phyloP scores from a whole-genome alignment of 2,797 vertebrate species.

The Leptatherina wallacei region DNA sequence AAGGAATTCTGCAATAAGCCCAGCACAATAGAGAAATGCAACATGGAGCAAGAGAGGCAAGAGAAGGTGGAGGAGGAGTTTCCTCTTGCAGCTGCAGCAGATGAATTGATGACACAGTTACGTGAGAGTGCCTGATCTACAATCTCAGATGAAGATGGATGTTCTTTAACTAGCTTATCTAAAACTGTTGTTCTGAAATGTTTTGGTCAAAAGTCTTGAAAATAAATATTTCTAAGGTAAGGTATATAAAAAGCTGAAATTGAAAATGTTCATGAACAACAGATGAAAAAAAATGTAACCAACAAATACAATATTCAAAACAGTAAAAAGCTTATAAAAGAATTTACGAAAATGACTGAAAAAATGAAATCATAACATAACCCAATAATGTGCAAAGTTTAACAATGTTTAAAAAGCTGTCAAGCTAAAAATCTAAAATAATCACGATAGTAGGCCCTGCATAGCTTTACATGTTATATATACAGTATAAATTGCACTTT shows the following conservation, averaged over 20 bases:
- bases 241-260: not conserved
- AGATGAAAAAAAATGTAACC: not conserved
- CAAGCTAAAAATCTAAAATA: too few species aligned
- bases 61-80: not conserved
- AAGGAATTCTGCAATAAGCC: not conserved
- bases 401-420: too few species aligned
- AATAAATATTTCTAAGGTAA: not conserved
- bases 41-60: not conserved
- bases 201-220: not conserved
- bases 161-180: too few species aligned
- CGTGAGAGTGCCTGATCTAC: too few species aligned
- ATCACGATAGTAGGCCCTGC: too few species aligned
- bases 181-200: not conserved
- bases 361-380: too few species aligned
- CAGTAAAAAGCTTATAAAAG: too few species aligned
- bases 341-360: too few species aligned
- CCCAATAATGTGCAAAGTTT: too few species aligned
- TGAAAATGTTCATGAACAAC: not conserved
- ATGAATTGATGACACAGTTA: not conserved
- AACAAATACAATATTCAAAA: not conserved
- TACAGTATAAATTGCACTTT: too few species aligned
- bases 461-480: too few species aligned
- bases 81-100: not conserved
- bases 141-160: too few species aligned
- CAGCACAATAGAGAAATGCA: slow-evolving; percentile 1